Evolutionary conservation across 2,113 vertebrate species (phyloP).

Genomic region (Datnioides undecimradiatus): DNA sequence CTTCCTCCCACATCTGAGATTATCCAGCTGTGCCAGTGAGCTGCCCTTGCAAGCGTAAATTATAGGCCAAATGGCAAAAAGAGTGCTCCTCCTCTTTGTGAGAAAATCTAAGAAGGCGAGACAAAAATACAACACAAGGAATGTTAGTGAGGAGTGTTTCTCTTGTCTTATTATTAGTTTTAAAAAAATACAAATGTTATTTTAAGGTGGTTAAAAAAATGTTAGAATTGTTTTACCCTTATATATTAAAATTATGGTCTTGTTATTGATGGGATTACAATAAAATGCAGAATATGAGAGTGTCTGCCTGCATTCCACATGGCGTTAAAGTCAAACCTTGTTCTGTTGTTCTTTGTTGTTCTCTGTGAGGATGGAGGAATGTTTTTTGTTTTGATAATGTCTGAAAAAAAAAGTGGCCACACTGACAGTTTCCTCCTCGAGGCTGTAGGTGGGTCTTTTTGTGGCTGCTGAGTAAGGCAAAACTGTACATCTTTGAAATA

Average conservation of each 20-base stretch:
- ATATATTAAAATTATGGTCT: background rate
- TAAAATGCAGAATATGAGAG: background rate
- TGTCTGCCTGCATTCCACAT: background rate
- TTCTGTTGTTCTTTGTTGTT: background rate
- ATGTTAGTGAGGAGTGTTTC: background rate
- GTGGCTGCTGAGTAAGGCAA: background rate
- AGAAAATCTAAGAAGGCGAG: background rate
- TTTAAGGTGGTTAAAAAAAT: background rate
- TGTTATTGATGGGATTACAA: background rate
- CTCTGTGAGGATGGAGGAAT: background rate
- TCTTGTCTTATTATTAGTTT: too few relatives aligned
- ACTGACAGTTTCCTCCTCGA: background rate
- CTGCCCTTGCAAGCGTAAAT: background rate
- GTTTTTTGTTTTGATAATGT: background rate
- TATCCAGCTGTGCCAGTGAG: background rate
- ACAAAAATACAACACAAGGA: background rate
- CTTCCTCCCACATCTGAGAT: background rate
- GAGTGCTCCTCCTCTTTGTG: background rate
- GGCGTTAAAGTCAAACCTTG: background rate
- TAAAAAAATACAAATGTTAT: too few relatives aligned
- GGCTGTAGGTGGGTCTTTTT: background rate
- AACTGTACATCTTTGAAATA: background rate
- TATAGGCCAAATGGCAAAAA: background rate
- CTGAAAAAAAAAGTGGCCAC: background rate
- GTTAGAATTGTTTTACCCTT: background rate